These are phyloP conservation scores for Archocentrus centrarchus DNA, from an alignment of 2,113 vertebrate species.

Conservation along the genomic window DNA sequence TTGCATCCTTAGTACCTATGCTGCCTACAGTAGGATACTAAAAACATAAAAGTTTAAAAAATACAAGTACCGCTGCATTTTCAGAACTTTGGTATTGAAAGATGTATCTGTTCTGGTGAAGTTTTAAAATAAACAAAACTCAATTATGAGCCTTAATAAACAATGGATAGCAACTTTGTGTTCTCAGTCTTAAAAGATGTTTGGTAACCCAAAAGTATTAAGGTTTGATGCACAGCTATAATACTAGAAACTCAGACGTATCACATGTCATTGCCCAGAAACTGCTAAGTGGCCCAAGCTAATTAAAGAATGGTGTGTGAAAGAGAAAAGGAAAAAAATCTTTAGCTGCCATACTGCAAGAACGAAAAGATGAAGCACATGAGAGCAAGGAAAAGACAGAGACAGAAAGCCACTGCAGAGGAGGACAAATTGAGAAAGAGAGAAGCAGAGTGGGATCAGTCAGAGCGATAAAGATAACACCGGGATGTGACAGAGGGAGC, in stretches of 20 bases:
- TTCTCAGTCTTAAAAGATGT: background rate
- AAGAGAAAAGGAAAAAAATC: slow-evolving; percentile 1
- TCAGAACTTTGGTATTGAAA: too few relatives aligned
- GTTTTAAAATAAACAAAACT: too few relatives aligned
- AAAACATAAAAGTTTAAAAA: too few relatives aligned
- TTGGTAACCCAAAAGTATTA: background rate
- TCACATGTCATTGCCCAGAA: background rate
- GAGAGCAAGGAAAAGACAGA: background rate
- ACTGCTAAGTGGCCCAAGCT: background rate
- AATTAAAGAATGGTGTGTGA: slow-evolving; percentile 6
- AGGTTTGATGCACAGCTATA: background rate
- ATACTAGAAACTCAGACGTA: background rate
- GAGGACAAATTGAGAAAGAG: slow-evolving; percentile 22
- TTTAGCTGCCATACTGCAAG: background rate
- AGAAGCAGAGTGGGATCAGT: slow-evolving; percentile 37
- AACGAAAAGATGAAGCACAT: background rate
- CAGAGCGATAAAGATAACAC: slow-evolving; percentile 52
- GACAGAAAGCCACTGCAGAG: slow-evolving; percentile 12
- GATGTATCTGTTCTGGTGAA: background rate
- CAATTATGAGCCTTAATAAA: background rate
- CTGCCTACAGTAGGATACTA: too few relatives aligned
- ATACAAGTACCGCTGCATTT: too few relatives aligned
- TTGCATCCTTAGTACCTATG: too few relatives aligned
- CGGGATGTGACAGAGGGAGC: slow-evolving; percentile 40
- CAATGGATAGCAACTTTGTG: background rate